Evolutionary conservation across 2,888 invertebrate species (phyloP), one percentile per base, ranked within the genome.

Genomic region (Cephus sareptanus): DNA sequence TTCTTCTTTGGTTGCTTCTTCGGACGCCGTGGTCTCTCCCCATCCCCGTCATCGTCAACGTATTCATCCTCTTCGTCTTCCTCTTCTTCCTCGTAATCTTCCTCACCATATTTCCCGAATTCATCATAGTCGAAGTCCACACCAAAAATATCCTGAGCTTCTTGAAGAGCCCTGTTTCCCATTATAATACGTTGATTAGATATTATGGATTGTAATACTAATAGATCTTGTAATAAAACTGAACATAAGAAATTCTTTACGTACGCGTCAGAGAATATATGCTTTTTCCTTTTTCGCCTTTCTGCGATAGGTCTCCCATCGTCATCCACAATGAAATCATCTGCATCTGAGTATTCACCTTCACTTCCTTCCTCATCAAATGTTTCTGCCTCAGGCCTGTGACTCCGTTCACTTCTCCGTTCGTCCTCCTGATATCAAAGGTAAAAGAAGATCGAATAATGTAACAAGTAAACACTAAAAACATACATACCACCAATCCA

Each of bases 121-220:
- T 98, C 97, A 80, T 97, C 97, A 89, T 96, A 98, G 89, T 98
- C 98, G 92, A 99, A 99, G 91, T 99, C 99, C n/a, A 99, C 98
- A 37, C 99, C 99, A 90, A 99, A 99, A 83, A 99, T 98, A 90
- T 99, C 99, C 92, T 99, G 98, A 77, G 99, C 99, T 92, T 99
- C 98, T 94, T 99, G 98, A 31, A 99, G 92, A 0, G 97, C 97
- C 15, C 95, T 97, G 83, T 23, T 73, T 34, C 37, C 34, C 56
- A 86, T 89, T 37, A 88, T 86, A 70, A 33, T 70, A 70, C 6
- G 6, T 30, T 70, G 73, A 70, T 79, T 33, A 69, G 77, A 79
- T 70, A 33, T 40, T 34, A n/a, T 30, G 34, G 11, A 30, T 23
- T n/a, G 74, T 56, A 12, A 56, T 35, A n/a, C 34, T 11, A 34